A percentile compares a stretch with the other conserved stretches of the same genome.
These are phyloP conservation scores for Delphinus delphis DNA, from an alignment of 2,113 vertebrate genomes.

Conservation along the genomic window DNA sequence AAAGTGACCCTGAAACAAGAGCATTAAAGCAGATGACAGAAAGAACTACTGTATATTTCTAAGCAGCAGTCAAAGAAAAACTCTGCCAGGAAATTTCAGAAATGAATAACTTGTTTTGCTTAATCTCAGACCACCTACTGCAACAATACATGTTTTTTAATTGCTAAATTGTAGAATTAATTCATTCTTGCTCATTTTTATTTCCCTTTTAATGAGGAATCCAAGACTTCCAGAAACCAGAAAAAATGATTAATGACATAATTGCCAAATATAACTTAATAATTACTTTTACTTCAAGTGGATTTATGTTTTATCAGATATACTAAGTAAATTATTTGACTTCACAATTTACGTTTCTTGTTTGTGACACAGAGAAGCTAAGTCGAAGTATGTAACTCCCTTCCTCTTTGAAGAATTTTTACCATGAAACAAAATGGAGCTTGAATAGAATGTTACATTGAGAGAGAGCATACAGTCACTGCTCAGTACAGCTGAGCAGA, in stretches of 20 bases:
- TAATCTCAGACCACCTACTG: slow-evolving; percentile 29
- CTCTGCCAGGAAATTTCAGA: neutral
- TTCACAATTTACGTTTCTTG: slow-evolving; percentile 6
- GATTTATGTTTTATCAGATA: slow-evolving; percentile 47
- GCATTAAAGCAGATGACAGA: neutral
- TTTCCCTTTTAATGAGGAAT: slow-evolving; percentile 6
- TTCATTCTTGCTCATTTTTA: slow-evolving; percentile 30
- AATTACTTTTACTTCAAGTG: slow-evolving; percentile 22
- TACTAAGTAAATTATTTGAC: neutral
- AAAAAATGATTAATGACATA: slow-evolving; percentile 15
- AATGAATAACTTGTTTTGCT: slow-evolving; percentile 25
- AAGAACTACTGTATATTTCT: neutral
- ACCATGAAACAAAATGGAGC: neutral
- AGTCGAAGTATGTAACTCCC: neutral
- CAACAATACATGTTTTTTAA: slow-evolving; percentile 13
- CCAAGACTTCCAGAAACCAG: slow-evolving; percentile 4
- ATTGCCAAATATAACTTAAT: slow-evolving; percentile 41
- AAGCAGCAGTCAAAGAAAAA: slow-evolving; percentile 50
- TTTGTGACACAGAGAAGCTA: slow-evolving; percentile 1
- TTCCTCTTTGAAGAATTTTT: neutral
- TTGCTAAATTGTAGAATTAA: slow-evolving; percentile 24
- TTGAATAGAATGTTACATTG: neutral
- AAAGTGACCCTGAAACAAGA: slow-evolving; percentile 2
- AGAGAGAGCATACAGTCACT: neutral
- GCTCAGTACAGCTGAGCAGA: neutral